Evolutionary conservation across 2,888 invertebrate genomes (phyloP), one percentile per base, ranked within the genome.

Genomic region (Harpalus rubripes): DNA sequence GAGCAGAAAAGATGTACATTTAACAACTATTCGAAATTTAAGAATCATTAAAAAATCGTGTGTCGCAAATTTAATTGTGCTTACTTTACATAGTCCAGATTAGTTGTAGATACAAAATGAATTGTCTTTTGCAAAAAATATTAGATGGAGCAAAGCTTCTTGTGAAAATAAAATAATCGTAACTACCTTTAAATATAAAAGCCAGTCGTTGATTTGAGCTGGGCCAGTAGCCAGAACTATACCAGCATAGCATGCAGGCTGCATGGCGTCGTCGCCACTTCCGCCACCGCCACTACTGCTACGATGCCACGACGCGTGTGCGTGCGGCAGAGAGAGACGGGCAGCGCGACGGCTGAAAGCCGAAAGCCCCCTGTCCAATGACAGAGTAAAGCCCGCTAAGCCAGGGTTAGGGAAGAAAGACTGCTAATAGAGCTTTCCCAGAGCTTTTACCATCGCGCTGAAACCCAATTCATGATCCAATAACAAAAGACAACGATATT

Each of bases 401-500:
- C 91, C 86, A 90, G 90, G 89, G 90, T 90, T 90, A 89, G 90
- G 90, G 90, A 91, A 91, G 91, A 91, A 91, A 91, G 91, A 91
- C 91, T 90, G 91, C 91, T 91, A 91, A 91, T 91, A 91, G 91
- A 91, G 91, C 91, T 91, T 91, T 91, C 90, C 89, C 89, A 86
- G 89, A 89, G 91, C 91, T 91, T 91, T 91, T 90, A 90, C 91
- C 90, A 89, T 89, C 90, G 89, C 90, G 90, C 90, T 90, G 90
- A 91, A 91, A 91, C 91, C 91, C 91, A 91, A 91, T 91, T 91
- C 91, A 91, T 91, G 91, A 91, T 91, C 91, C 91, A 91, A 91
- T 91, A 91, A 91, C 91, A 91, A 91, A 91, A 91, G 91, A 91
- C 91, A 91, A 91, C 91, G 91, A 91, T 91, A 91, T 91, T 91